Conservation (phyloP, 2,888 invertebrate species). For the Mythimna pallens region DNA sequence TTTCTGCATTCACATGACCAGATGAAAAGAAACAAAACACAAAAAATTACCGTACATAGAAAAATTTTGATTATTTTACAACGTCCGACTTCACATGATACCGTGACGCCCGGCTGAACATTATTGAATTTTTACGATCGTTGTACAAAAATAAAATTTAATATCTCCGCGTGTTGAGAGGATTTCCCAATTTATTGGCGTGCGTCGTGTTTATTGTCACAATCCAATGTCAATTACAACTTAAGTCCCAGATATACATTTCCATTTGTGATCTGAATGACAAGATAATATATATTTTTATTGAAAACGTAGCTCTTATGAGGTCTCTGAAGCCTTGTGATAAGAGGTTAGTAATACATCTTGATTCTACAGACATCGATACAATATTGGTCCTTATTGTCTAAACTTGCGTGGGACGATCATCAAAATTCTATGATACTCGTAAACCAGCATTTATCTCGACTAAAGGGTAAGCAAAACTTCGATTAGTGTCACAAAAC, state of each 20-base stretch:
- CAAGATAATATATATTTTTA: conserved; percentile 27
- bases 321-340: neutral
- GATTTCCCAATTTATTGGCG: conserved; percentile 71
- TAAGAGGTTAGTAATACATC: conserved; percentile 12
- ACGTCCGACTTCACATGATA: conserved; percentile 46
- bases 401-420: conserved; percentile 22
- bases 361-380: conserved; percentile 18
- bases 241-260: conserved; percentile 22
- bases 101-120: conserved; percentile 60
- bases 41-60: conserved; percentile 39
- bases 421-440: conserved; percentile 42
- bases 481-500: conserved; percentile 47
- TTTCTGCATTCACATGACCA: neutral
- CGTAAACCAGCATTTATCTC: conserved; percentile 34
- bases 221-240: conserved; percentile 66
- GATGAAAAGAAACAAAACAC: conserved; percentile 40
- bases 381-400: conserved; percentile 9
- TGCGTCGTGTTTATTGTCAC: conserved; percentile 70
- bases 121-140: conserved; percentile 73
- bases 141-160: conserved; percentile 76
- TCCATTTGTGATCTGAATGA: conserved; percentile 9
- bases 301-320: conserved; percentile 22
- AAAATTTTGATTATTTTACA: conserved; percentile 53
- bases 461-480: conserved; percentile 27
- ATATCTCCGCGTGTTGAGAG: conserved; percentile 68